These are phyloP conservation scores for Siniperca obscura DNA, from an alignment of 2,797 vertebrate species.

Conservation along the genomic window DNA sequence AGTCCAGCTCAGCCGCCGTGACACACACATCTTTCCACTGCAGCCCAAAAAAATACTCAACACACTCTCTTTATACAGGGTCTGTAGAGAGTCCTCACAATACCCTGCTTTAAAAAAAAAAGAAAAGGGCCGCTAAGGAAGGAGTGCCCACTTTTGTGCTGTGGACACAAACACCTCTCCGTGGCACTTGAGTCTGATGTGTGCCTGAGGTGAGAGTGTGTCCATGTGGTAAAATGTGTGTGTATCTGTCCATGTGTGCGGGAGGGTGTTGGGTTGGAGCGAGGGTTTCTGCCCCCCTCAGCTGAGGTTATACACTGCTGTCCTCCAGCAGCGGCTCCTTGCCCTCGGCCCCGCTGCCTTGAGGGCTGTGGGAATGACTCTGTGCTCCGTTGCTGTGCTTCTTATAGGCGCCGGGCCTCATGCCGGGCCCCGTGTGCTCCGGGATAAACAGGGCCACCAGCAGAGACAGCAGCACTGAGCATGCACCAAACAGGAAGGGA, in stretches of 20 bases:
- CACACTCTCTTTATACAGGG: slow-evolving; percentile 48
- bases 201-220: slow-evolving; percentile 61
- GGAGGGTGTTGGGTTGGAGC: slow-evolving; percentile 44
- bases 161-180: slow-evolving; percentile 65
- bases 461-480: slow-evolving; percentile 93
- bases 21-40: slow-evolving; percentile 54
- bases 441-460: slow-evolving; percentile 93
- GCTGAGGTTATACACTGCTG: slow-evolving; percentile 89
- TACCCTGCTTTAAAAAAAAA: slow-evolving; percentile 51
- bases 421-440: slow-evolving; percentile 87
- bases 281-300: slow-evolving; percentile 56
- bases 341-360: slow-evolving; percentile 86
- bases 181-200: slow-evolving; percentile 55
- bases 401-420: slow-evolving; percentile 89
- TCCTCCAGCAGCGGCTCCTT: slow-evolving; percentile 93
- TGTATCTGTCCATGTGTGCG: slow-evolving; percentile 53
- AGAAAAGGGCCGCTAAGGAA: slow-evolving; percentile 56
- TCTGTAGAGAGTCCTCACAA: slow-evolving; percentile 61
- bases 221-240: slow-evolving; percentile 62
- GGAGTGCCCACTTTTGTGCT: slow-evolving; percentile 71
- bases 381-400: slow-evolving; percentile 92
- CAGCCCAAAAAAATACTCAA: slow-evolving; percentile 56
- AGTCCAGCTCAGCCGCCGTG: slow-evolving; percentile 62
- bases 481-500: slow-evolving; percentile 92
- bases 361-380: slow-evolving; percentile 89